phyloP scores from a whole-genome alignment of 2,113 vertebrate species.

The Vidua macroura region DNA sequence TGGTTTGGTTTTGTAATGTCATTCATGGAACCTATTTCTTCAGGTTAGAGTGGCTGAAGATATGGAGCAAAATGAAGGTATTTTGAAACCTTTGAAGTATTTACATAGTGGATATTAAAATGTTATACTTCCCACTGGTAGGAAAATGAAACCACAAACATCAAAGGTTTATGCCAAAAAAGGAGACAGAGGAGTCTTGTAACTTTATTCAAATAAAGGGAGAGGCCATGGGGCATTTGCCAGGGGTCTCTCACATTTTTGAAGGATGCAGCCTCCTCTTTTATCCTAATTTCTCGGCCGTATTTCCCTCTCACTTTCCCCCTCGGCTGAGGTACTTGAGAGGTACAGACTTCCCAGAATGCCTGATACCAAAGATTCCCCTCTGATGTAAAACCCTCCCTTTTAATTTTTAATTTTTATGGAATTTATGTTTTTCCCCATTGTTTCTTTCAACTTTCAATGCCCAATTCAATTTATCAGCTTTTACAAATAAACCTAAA shows the following conservation, averaged over 20 bases:
- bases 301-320: neutral
- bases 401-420: neutral
- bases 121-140: neutral
- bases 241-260: neutral
- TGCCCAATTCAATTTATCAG: neutral
- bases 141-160: neutral
- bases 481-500: neutral
- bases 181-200: neutral
- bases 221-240: neutral
- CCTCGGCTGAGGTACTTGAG: neutral
- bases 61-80: neutral
- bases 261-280: neutral
- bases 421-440: neutral
- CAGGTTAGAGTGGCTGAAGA: neutral
- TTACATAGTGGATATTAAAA: slow-evolving; percentile 42
- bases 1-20: neutral
- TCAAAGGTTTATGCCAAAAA: neutral
- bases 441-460: neutral
- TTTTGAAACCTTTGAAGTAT: neutral
- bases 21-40: slow-evolving; percentile 37
- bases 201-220: neutral
- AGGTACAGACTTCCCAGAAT: neutral
- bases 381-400: neutral
- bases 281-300: neutral
- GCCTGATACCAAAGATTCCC: neutral